Evolutionary conservation across 2,797 vertebrate genomes (phyloP), one percentile per base, ranked within the genome.

Genomic region (Molossus alvarezi): DNA sequence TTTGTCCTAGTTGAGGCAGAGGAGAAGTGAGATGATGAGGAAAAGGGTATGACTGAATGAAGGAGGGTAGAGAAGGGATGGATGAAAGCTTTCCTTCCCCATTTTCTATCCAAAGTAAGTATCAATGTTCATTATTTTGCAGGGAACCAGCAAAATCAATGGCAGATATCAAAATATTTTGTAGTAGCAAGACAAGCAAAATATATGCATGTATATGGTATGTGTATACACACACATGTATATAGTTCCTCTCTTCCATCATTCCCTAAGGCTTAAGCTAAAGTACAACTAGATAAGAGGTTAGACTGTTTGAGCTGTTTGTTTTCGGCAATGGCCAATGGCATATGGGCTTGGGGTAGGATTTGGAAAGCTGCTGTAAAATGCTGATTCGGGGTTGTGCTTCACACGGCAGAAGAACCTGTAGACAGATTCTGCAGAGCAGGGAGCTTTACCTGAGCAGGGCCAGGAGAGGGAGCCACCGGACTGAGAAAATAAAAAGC

Each of bases 381-480:
- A 72, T 18, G 33, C 12, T 41, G 6, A 87, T 80, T 90, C 8
- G 25, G 48, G 33, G 12, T 65, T 64, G 58, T 82, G 41, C 53
- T 87, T 45, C 81, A 51, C 4, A 41, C 9, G 25, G 27, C 5
- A 1, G 0, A 7, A 6, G 12, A 94, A 45, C 6, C 29, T 45
- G 6, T 0, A 25, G n/a, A 3, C 41, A 62, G 25, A 25, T 2
- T 88, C 29, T 58, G 5, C 53, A 57, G 41, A 86, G 45, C 76
- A 37, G 29, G 72, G 45, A 75, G 89, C 82, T 79, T 67, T 96
- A 87, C 95, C 79, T 13, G 0, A 0, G 0, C 71, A 7, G 1
- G 1, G n/a, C 98, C 98, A 98, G 97, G 14, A 98, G 98, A 97
- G 97, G 98, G 98, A 98, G 98, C 97, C 76, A 97, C 41, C 17